Conservation (phyloP, 1,140 invertebrate genomes). For the Lanistes nyassanus region DNA sequence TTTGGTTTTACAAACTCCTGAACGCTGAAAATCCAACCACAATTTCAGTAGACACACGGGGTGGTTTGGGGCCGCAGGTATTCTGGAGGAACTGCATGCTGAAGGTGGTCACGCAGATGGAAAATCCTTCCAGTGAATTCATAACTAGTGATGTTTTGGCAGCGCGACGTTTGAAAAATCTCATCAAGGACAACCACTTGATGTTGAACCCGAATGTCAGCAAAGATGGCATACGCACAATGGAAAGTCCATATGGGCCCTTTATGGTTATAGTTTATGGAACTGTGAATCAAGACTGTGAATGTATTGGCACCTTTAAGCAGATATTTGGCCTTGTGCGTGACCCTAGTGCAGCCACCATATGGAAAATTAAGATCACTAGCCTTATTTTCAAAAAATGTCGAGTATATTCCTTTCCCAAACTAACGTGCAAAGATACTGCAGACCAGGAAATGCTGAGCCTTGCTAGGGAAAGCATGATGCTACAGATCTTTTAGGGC, state of each 20-base stretch:
- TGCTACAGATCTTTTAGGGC: too few species aligned
- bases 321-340: conserved; percentile 73
- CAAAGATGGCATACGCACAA: conserved; percentile 70
- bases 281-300: conserved; percentile 70
- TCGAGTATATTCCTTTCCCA: too few species aligned
- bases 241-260: conserved; percentile 73
- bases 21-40: conserved; percentile 64
- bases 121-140: conserved; percentile 35
- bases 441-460: too few species aligned
- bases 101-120: conserved; percentile 43
- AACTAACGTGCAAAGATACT: too few species aligned
- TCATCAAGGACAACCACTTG: conserved; percentile 67
- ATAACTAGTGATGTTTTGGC: conserved; percentile 49
- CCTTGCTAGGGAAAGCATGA: too few species aligned
- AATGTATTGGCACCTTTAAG: conserved; percentile 73
- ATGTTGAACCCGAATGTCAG: conserved; percentile 73
- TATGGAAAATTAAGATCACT: conserved; percentile 73
- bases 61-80: conserved; percentile 68
- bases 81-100: conserved; percentile 71
- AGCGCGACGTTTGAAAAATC: conserved; percentile 59
- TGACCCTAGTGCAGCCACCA: conserved; percentile 72
- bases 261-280: conserved; percentile 73
- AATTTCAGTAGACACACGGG: background rate
- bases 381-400: conserved; percentile 26
- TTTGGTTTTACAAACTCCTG: conserved; percentile 74